Evolutionary conservation across 92 coral and sea anemone genomes (phyloP).

Genomic region (Bergia sp.): DNA sequence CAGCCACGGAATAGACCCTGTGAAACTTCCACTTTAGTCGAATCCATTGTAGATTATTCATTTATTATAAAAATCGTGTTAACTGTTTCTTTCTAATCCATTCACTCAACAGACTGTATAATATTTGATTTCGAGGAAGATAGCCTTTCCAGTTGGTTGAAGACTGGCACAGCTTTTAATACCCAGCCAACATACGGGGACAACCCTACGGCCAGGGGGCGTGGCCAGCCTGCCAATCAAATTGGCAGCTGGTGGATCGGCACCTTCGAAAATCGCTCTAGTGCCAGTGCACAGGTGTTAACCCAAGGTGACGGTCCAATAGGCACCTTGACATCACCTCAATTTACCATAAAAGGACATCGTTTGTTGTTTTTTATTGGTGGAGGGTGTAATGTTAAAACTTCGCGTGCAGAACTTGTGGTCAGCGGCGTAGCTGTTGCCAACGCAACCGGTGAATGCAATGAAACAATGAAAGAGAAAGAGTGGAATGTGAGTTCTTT

Average conservation of each 20-base stretch:
- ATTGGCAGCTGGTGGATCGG: slow-evolving; percentile 37
- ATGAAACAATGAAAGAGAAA: slow-evolving; percentile 25
- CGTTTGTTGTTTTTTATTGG: slow-evolving; percentile 32
- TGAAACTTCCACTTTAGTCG: too few species aligned
- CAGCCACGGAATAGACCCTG: too few species aligned
- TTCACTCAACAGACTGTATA: slow-evolving; percentile 1
- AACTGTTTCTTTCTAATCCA: too few species aligned
- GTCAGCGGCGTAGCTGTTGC: slow-evolving; percentile 2
- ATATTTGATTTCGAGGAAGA: slow-evolving; percentile 31
- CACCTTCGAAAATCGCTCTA: slow-evolving; percentile 24
- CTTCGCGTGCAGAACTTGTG: slow-evolving; percentile 27
- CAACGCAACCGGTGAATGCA: slow-evolving; percentile 16
- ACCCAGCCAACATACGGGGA: slow-evolving; percentile 40
- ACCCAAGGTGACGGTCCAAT: slow-evolving; percentile 13
- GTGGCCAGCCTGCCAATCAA: slow-evolving; percentile 12
- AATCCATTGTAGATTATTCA: too few species aligned
- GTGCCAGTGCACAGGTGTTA: not conserved
- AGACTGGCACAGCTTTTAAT: slow-evolving; percentile 33
- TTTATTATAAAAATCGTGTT: too few species aligned
- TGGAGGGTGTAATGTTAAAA: slow-evolving; percentile 24
- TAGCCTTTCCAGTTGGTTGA: slow-evolving; percentile 6
- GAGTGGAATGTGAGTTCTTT: slow-evolving; percentile 7
- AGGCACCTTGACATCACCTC: slow-evolving; percentile 28
- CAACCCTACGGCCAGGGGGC: slow-evolving; percentile 27
- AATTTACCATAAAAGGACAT: slow-evolving; percentile 37